phyloP scores from a whole-genome alignment of 1,140 invertebrate genomes.

The Anthonomus grandis region DNA sequence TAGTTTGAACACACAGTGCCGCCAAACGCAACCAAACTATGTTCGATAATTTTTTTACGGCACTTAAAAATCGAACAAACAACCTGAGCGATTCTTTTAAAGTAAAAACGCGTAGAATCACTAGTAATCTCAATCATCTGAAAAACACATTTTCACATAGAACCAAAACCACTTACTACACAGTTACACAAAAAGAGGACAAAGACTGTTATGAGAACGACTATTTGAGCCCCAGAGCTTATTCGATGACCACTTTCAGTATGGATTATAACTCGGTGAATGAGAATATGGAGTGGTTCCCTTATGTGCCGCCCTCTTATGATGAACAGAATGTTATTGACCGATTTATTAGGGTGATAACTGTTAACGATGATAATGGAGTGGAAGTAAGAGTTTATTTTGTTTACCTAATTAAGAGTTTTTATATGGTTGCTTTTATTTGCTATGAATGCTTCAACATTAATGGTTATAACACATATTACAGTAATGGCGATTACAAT shows the following conservation, averaged over 20 bases:
- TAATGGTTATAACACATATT: not conserved
- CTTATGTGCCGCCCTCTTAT: slow-evolving; percentile 44
- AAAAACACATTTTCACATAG: slow-evolving; percentile 43
- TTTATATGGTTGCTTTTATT: not conserved
- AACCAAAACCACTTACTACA: slow-evolving; percentile 44
- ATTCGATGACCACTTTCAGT: slow-evolving; percentile 43
- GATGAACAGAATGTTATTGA: slow-evolving; percentile 61
- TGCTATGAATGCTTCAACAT: not conserved
- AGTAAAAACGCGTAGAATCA: slow-evolving; percentile 45
- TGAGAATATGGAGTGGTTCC: slow-evolving; percentile 50
- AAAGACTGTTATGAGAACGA: slow-evolving; percentile 43
- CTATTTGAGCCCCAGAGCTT: slow-evolving; percentile 45
- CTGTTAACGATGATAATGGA: slow-evolving; percentile 50
- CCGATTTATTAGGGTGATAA: slow-evolving; percentile 63
- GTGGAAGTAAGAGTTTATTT: slow-evolving; percentile 46
- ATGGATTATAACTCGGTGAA: slow-evolving; percentile 49
- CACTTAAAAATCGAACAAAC: slow-evolving; percentile 52
- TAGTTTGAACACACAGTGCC: slow-evolving; percentile 9
- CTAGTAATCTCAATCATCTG: slow-evolving; percentile 43
- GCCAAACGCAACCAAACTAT: slow-evolving; percentile 41
- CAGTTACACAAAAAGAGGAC: slow-evolving; percentile 37
- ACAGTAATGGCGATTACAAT: too few relatives aligned
- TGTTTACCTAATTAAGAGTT: slow-evolving; percentile 6
- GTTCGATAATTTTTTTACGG: slow-evolving; percentile 54
- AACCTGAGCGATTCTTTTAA: slow-evolving; percentile 49